Percentiles rank a stretch among this genome's conserved stretches.
Evolutionary conservation across 1,140 invertebrate genomes (phyloP).

Genomic region (Drosophila takahashii): DNA sequence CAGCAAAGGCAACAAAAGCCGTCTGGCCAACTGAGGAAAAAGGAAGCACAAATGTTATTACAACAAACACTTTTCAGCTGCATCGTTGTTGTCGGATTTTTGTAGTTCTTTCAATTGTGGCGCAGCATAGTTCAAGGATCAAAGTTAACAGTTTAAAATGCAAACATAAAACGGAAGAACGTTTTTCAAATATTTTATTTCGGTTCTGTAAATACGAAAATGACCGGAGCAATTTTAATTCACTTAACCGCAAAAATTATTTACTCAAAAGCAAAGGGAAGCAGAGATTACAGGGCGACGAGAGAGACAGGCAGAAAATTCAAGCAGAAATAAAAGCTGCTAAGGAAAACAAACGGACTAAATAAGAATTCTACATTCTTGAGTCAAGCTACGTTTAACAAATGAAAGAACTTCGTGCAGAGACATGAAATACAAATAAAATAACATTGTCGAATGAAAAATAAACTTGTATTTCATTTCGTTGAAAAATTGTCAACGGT

Average conservation of each 20-base stretch:
- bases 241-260: constrained; percentile 49
- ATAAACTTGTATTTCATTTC: too few relatives aligned
- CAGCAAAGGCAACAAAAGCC: constrained; percentile 48
- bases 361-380: constrained; percentile 4
- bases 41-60: constrained; percentile 48
- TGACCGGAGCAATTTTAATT: constrained; percentile 44
- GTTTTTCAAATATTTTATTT: constrained; percentile 32
- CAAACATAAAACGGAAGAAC: constrained; percentile 24
- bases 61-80: constrained; percentile 34
- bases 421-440: not conserved
- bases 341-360: constrained; percentile 1
- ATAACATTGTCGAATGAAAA: not conserved
- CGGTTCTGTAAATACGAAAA: constrained; percentile 35
- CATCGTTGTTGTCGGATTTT: constrained; percentile 17
- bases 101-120: constrained; percentile 23
- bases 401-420: not conserved
- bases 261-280: constrained; percentile 32
- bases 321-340: constrained; percentile 5
- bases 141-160: constrained; percentile 39
- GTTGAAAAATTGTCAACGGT: too few relatives aligned
- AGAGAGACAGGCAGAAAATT: constrained; percentile 5
- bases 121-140: constrained; percentile 17
- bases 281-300: not conserved
- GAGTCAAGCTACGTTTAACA: constrained; percentile 8
- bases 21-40: constrained; percentile 29